Evolutionary conservation across 2,113 vertebrate species (phyloP).

Genomic region (Peromyscus californicus): DNA sequence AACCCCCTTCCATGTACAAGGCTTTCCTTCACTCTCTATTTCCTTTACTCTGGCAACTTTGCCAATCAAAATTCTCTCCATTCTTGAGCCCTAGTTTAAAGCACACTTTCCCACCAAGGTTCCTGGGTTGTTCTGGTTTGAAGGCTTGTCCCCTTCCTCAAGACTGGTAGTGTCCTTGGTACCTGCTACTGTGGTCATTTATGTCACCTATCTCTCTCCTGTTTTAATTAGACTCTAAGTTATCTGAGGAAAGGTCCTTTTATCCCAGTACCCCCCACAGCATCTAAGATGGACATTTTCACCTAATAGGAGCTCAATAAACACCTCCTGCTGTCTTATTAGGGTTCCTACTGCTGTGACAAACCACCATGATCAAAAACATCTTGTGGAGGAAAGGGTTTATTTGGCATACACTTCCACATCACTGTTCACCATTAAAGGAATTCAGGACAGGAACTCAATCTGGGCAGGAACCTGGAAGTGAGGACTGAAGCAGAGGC

Average conservation of each 20-base stretch:
- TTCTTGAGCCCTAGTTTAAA: neutral
- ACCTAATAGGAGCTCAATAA: neutral
- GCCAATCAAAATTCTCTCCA: neutral
- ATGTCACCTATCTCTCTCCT: neutral
- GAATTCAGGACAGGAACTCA: neutral
- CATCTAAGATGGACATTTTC: neutral
- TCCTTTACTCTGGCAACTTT: neutral
- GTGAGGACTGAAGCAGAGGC: neutral
- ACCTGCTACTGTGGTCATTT: neutral
- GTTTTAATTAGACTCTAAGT: neutral
- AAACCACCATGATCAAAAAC: neutral
- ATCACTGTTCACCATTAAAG: neutral
- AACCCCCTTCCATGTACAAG: neutral
- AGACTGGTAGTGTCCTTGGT: neutral
- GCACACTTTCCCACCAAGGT: neutral
- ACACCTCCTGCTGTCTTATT: slow-evolving; percentile 26
- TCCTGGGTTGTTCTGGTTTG: neutral
- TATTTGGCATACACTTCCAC: too few relatives aligned
- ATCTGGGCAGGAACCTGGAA: neutral
- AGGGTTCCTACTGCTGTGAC: neutral
- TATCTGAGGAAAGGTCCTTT: neutral
- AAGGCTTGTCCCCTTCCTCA: neutral
- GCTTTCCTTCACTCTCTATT: neutral
- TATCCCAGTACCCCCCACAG: neutral
- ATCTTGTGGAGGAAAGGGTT: neutral